phyloP scores from a whole-genome alignment of 1,140 invertebrate genomes.

The Globodera ellingtonae region DNA sequence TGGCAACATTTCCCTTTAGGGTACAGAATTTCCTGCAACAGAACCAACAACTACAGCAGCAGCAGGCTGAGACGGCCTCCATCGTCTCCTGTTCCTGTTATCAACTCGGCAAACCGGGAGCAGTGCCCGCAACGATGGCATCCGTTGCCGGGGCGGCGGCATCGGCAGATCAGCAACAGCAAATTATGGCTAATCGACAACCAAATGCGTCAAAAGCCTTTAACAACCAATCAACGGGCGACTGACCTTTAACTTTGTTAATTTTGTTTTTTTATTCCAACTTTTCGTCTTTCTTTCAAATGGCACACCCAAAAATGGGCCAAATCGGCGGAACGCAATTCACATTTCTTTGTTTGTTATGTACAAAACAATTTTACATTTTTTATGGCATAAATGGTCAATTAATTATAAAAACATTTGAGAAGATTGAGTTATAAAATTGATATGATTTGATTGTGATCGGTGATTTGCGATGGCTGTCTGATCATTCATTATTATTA shows the following conservation, averaged over 20 bases:
- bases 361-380: too few species aligned
- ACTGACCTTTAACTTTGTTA: background rate
- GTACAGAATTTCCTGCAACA: background rate
- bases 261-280: background rate
- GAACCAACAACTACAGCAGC: background rate
- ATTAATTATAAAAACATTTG: too few species aligned
- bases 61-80: conserved; percentile 36
- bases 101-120: conserved; percentile 59
- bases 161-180: background rate
- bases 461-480: background rate
- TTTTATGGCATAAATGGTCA: too few species aligned
- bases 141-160: background rate
- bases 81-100: conserved; percentile 64
- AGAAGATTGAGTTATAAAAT: too few species aligned
- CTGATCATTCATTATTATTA: background rate
- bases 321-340: too few species aligned
- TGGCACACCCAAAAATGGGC: too few species aligned
- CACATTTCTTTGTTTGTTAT: too few species aligned
- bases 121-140: background rate
- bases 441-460: background rate
- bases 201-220: background rate
- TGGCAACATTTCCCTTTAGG: background rate
- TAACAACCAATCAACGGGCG: background rate
- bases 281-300: background rate
- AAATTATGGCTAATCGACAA: background rate